phyloP scores from a whole-genome alignment of 2,113 vertebrate genomes.

The Clinocottus analis region DNA sequence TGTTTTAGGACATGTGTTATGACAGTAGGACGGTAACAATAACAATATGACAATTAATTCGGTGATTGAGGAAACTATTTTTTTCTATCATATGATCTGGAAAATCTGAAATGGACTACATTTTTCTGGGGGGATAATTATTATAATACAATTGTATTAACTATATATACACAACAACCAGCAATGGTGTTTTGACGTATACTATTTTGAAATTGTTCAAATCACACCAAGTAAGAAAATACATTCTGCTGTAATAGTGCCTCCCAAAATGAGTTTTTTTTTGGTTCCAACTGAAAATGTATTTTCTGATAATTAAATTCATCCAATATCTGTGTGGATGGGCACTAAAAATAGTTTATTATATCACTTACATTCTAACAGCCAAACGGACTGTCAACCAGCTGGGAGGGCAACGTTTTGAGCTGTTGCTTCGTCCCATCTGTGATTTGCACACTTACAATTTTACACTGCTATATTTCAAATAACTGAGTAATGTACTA shows the following conservation, averaged over 20 bases:
- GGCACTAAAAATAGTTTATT: not conserved
- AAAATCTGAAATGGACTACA: not conserved
- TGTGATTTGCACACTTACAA: not conserved
- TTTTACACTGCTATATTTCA: not conserved
- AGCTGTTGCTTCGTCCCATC: not conserved
- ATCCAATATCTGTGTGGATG: not conserved
- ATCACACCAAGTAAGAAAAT: not conserved
- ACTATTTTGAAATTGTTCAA: not conserved
- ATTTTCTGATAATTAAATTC: not conserved
- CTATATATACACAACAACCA: not conserved
- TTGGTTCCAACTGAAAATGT: not conserved
- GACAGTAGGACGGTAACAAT: not conserved
- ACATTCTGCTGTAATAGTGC: not conserved
- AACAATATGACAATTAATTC: not conserved
- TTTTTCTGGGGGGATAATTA: too few relatives aligned
- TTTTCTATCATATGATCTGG: not conserved
- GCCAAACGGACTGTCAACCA: not conserved
- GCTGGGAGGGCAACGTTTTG: not conserved
- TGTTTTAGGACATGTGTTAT: not conserved
- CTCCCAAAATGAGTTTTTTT: not conserved
- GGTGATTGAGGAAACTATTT: not conserved
- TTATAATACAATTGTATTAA: not conserved
- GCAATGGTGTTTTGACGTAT: not conserved
- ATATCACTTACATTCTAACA: constrained; percentile 5
- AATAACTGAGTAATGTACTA: not conserved